phyloP scores from a whole-genome alignment of 2,113 vertebrate genomes.

The Numida meleagris region DNA sequence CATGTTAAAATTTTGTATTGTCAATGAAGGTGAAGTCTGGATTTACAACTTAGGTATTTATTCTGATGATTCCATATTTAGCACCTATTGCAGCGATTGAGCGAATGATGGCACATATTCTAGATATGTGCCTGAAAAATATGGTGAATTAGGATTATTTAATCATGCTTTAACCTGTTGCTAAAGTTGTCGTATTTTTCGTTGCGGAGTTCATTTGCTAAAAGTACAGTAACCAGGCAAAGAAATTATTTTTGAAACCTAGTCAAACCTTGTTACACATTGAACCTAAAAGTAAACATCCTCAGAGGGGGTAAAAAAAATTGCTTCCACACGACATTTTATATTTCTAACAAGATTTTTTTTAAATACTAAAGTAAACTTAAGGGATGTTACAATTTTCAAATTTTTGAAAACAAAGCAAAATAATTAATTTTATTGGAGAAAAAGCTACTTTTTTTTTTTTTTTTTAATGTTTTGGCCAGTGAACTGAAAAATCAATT shows the following conservation, averaged over 20 bases:
- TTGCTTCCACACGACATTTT: background rate
- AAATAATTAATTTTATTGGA: background rate
- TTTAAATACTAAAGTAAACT: background rate
- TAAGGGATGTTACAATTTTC: background rate
- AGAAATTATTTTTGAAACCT: background rate
- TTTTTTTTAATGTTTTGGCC: background rate
- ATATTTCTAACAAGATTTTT: background rate
- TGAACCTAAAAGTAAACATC: background rate
- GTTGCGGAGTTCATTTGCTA: background rate
- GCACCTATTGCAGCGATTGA: background rate
- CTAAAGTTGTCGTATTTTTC: background rate
- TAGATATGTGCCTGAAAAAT: background rate
- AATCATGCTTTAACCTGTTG: background rate
- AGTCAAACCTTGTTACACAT: background rate
- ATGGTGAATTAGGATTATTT: background rate
- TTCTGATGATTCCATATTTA: background rate
- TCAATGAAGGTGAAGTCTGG: background rate
- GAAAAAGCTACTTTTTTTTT: background rate
- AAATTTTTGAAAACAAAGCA: background rate
- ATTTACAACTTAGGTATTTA: background rate
- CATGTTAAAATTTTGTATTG: background rate
- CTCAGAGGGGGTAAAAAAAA: rapidly evolving
- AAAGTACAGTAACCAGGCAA: background rate
- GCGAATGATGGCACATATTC: background rate
- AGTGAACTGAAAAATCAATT: slow-evolving; percentile 59